These are phyloP conservation scores for Scotopteryx bipunctaria DNA, from an alignment of 2,888 invertebrate genomes.

Conservation along the genomic window DNA sequence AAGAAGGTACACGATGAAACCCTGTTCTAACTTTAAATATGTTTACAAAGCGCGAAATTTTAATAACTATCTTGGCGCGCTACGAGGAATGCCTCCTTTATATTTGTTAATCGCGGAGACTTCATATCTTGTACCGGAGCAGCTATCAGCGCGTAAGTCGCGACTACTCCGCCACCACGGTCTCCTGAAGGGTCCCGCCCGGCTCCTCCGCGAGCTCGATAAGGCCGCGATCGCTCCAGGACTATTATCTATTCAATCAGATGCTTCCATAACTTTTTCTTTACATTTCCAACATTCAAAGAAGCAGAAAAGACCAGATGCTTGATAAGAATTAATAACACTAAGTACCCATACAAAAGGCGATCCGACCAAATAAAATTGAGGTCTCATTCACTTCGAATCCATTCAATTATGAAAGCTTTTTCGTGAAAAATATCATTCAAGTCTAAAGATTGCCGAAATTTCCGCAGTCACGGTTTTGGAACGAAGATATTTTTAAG, in stretches of 20 bases:
- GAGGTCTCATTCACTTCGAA: slow-evolving; percentile 36
- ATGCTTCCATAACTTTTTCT: slow-evolving; percentile 46
- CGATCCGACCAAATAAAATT: slow-evolving; percentile 41
- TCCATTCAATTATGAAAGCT: slow-evolving; percentile 46
- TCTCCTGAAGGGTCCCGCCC: slow-evolving; percentile 71
- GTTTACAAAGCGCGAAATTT: too few species aligned
- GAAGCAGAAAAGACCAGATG: slow-evolving; percentile 40
- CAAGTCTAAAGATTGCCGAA: slow-evolving; percentile 31
- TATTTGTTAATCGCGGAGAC: too few species aligned
- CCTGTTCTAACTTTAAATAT: too few species aligned
- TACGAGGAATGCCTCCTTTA: too few species aligned
- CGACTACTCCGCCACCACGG: slow-evolving; percentile 48
- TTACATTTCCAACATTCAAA: slow-evolving; percentile 46
- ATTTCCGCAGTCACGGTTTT: slow-evolving; percentile 33
- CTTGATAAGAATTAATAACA: slow-evolving; percentile 58
- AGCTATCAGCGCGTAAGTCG: slow-evolving; percentile 39
- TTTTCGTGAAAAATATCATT: slow-evolving; percentile 36
- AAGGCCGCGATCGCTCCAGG: slow-evolving; percentile 63
- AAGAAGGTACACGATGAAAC: too few species aligned
- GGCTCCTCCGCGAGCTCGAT: slow-evolving; percentile 65
- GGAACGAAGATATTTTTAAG: slow-evolving; percentile 17
- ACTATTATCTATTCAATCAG: slow-evolving; percentile 73
- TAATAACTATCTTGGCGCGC: too few species aligned
- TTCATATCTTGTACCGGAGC: too few species aligned
- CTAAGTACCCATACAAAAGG: slow-evolving; percentile 49